phyloP scores from a whole-genome alignment of 2,113 vertebrate genomes.

The Climacteris rufus region DNA sequence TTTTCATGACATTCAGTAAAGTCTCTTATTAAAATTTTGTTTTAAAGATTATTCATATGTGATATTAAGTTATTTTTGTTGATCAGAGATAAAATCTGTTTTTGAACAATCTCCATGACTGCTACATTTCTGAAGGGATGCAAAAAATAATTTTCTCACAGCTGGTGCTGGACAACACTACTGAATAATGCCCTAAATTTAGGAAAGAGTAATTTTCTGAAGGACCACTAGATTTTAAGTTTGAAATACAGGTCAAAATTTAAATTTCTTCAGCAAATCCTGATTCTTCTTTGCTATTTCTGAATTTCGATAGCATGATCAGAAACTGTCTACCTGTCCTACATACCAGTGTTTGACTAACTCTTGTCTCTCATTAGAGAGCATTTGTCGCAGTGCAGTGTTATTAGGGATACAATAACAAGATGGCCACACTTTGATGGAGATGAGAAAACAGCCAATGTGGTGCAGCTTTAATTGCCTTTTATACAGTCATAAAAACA shows the following conservation, averaged over 20 bases:
- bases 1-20: background rate
- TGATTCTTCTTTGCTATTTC: background rate
- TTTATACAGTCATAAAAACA: no score
- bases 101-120: background rate
- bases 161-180: background rate
- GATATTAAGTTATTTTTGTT: background rate
- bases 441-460: no score
- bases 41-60: background rate
- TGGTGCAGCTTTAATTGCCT: no score
- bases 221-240: background rate
- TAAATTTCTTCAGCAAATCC: background rate
- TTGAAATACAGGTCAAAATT: background rate
- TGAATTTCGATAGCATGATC: background rate
- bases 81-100: background rate
- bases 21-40: background rate
- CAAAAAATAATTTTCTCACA: background rate
- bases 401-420: no score
- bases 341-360: rapidly evolving
- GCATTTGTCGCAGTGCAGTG: no score
- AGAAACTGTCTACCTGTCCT: background rate
- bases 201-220: background rate
- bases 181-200: background rate
- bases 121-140: background rate
- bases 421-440: no score
- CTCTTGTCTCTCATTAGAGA: background rate